These are phyloP conservation scores for Melospiza georgiana DNA, from an alignment of 2,113 vertebrate genomes.

Conservation along the genomic window DNA sequence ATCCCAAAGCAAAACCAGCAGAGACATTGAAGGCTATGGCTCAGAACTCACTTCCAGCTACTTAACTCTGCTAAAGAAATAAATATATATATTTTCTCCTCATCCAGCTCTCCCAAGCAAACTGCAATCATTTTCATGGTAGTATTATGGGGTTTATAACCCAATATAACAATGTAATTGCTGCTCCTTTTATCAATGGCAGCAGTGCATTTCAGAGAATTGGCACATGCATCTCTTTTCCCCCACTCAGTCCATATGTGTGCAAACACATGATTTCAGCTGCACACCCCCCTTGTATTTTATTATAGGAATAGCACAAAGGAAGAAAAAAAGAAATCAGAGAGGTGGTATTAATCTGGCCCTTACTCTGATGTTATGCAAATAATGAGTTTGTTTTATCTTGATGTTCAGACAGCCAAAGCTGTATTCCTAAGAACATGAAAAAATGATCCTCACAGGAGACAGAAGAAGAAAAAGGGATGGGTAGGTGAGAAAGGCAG, in stretches of 20 bases:
- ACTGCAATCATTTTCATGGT: not conserved
- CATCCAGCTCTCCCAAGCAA: not conserved
- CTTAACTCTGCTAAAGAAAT: not conserved
- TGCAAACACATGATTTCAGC: not conserved
- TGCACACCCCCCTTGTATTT: not conserved
- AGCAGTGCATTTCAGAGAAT: not conserved
- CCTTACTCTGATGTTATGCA: not conserved
- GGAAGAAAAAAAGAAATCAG: not conserved
- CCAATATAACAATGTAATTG: not conserved
- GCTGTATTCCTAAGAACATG: not conserved
- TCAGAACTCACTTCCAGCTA: not conserved
- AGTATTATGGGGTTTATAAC: not conserved
- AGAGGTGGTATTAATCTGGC: not conserved
- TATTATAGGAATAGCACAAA: not conserved
- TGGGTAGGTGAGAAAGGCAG: conserved; percentile 22
- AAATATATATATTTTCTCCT: not conserved
- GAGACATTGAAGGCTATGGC: not conserved
- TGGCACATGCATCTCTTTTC: not conserved
- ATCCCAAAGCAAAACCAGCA: not conserved
- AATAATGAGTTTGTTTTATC: conserved; percentile 8
- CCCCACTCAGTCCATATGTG: not conserved
- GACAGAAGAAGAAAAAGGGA: not conserved
- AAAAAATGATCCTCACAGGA: not conserved
- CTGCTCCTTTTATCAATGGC: not conserved
- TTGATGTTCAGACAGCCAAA: not conserved